Percentiles rank a stretch among this genome's conserved stretches.
Evolutionary conservation across 1,140 invertebrate genomes (phyloP).

Genomic region (Psix sp.): DNA sequence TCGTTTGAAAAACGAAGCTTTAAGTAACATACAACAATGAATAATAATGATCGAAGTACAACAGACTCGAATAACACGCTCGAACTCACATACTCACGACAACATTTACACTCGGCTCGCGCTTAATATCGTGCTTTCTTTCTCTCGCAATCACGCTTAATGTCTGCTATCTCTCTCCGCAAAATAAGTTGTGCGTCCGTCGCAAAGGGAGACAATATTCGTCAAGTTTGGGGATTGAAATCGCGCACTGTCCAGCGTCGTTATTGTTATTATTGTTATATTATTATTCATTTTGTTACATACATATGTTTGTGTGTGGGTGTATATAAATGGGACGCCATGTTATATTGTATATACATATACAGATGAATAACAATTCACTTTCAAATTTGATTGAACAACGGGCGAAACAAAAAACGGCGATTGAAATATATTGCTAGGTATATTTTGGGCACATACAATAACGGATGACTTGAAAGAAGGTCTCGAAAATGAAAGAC

Average conservation of each 20-base stretch:
- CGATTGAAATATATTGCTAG: no score
- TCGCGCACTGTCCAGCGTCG: conserved; percentile 13
- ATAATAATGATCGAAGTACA: conserved; percentile 24
- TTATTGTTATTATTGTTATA: conserved; percentile 5
- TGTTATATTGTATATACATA: not conserved
- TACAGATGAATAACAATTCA: not conserved
- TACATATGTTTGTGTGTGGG: conserved; percentile 4
- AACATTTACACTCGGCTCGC: not conserved
- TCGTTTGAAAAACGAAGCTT: conserved; percentile 3
- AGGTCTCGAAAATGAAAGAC: no score
- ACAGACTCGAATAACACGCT: conserved; percentile 20
- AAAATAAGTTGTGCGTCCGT: conserved; percentile 46
- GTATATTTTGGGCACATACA: no score
- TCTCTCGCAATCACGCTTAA: conserved; percentile 15
- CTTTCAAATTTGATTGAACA: no score
- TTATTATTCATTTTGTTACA: not conserved
- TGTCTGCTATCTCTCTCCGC: conserved; percentile 44
- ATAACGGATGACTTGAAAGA: no score
- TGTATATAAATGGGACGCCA: conserved; percentile 6
- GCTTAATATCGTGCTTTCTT: conserved; percentile 3
- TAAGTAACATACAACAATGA: conserved; percentile 35
- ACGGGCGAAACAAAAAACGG: no score
- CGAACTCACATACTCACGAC: conserved; percentile 1
- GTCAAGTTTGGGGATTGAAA: conserved; percentile 6
- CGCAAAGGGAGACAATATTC: conserved; percentile 30